Base-by-base conservation (phyloP, 1,140 invertebrate genomes). In the Agraylea sexmaculata region DNA sequence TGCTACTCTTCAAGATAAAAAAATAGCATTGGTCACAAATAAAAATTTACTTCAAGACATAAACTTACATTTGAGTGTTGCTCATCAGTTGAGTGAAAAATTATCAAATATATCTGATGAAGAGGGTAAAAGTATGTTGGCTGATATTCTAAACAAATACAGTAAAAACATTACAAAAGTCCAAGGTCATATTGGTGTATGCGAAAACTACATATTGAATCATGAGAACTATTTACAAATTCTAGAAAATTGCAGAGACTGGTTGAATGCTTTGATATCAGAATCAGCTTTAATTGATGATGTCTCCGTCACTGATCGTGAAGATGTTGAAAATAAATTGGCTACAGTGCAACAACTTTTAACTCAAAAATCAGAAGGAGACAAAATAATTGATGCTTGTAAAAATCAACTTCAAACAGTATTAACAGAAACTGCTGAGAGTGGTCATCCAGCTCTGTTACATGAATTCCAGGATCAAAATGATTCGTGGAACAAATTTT, bases 221-320 rank as follows among this genome's bases (percentile, higher is more conserved):
- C 87, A 91, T 57, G 87, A 91, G 62, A 73, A 74, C 43, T 90
- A 84, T 54, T 70, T 82, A 10, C 77, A 83, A 57, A 76, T 78
- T 16, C 71, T 88, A 47, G 87, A 75, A 76, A 62, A 80, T 65
- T 54, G 78, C 51, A 69, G 78, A 45, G 77, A 89, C 61, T 77
- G 81, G 71, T 62, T 87, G 38, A 76, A 73, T 49, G 70, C 74
- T 17, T 62, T 87, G 3, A 67, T 76, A 27, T 71, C 75, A 33
- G 80, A 84, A 59, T 71, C 78, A 18, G 68, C 71, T 21, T 55
- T 76, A 18, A 59, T 80, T 4, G 63, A 71, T 20, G 82, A 84
- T 47, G 80, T 82, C 47, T 66, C 75, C 0, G 67, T 78, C 0
- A 72, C 77, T 5, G 82, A 86, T 51, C 75, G 78, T 52, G 80